Percentiles rank a stretch among this genome's conserved stretches.
Evolutionary conservation across 1,140 invertebrate genomes (phyloP).

Genomic region (Caerostris extrusa): DNA sequence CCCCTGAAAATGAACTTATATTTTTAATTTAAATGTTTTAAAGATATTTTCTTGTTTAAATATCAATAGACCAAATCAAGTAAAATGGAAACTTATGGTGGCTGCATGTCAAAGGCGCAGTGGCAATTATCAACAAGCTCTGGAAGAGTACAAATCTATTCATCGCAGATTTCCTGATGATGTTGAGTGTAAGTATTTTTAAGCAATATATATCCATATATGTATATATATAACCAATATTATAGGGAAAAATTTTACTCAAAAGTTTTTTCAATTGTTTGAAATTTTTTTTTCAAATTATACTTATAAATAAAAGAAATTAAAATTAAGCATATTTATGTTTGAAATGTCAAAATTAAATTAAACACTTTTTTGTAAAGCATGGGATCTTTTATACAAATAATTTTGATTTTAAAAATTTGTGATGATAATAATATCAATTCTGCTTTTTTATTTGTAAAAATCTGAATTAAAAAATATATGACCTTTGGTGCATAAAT

Average conservation of each 20-base stretch:
- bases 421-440: too few relatives aligned
- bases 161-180: slow-evolving; percentile 91
- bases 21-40: not conserved
- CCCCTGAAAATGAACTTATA: too few relatives aligned
- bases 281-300: not conserved
- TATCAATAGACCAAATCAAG: slow-evolving; percentile 86
- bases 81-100: slow-evolving; percentile 92
- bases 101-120: slow-evolving; percentile 91
- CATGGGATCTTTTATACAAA: too few relatives aligned
- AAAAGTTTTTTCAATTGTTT: not conserved
- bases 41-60: not conserved
- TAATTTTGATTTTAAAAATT: too few relatives aligned
- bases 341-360: too few relatives aligned
- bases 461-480: too few relatives aligned
- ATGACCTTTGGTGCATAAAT: too few relatives aligned
- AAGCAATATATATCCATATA: not conserved
- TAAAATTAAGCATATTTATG: too few relatives aligned
- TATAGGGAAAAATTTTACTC: not conserved
- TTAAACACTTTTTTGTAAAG: too few relatives aligned
- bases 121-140: slow-evolving; percentile 91
- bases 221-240: not conserved
- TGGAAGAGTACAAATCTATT: slow-evolving; percentile 90
- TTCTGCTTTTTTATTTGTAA: too few relatives aligned
- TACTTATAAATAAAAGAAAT: not conserved
- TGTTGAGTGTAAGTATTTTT: slow-evolving; percentile 87